These are phyloP conservation scores for Chorisops tibialis DNA, from an alignment of 2,888 invertebrate genomes.

Conservation along the genomic window DNA sequence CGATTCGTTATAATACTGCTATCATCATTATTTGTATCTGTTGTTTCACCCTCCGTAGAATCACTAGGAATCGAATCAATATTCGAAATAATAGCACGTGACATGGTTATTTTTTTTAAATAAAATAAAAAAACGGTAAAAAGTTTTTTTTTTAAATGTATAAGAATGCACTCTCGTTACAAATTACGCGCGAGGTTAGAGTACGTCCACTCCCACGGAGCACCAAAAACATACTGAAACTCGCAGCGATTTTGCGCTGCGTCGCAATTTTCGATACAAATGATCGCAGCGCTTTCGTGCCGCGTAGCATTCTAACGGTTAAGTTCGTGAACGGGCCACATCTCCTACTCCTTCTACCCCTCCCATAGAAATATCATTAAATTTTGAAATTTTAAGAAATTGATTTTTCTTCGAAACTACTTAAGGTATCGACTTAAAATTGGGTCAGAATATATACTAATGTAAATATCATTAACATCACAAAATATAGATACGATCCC, in stretches of 20 bases:
- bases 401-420: too few relatives aligned
- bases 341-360: too few relatives aligned
- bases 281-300: slow-evolving; percentile 8
- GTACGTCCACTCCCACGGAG: slow-evolving; percentile 13
- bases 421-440: too few relatives aligned
- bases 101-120: slow-evolving; percentile 8
- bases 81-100: slow-evolving; percentile 7
- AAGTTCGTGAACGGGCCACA: too few relatives aligned
- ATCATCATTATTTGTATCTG: slow-evolving; percentile 14
- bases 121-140: slow-evolving; percentile 6
- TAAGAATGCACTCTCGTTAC: slow-evolving; percentile 11
- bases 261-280: slow-evolving; percentile 1
- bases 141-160: slow-evolving; percentile 5
- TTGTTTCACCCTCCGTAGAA: slow-evolving; percentile 10
- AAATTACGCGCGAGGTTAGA: slow-evolving; percentile 13
- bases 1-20: not conserved
- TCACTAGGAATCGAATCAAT: slow-evolving; percentile 6
- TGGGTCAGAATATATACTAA: too few relatives aligned
- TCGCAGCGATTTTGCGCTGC: slow-evolving; percentile 1
- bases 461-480: too few relatives aligned
- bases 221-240: slow-evolving; percentile 12
- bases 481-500: too few relatives aligned
- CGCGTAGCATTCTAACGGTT: too few relatives aligned
- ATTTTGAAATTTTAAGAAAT: too few relatives aligned
- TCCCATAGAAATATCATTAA: too few relatives aligned